Base-by-base conservation (phyloP, 2,113 vertebrate genomes). In the Ailuropoda melanoleuca region DNA sequence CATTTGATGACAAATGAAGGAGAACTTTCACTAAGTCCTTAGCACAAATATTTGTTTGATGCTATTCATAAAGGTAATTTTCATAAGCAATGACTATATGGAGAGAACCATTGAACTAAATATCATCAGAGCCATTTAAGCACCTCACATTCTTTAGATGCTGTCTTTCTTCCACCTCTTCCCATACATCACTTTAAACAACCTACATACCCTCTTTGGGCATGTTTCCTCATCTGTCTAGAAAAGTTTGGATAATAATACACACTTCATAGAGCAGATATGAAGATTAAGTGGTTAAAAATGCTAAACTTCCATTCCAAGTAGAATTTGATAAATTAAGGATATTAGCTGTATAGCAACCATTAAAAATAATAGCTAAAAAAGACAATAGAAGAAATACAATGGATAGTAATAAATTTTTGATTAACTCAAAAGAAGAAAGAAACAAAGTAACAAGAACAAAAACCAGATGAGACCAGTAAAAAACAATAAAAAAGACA, bases 1-100 rank as follows among this genome's bases (percentile, higher is more conserved):
- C 37, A 80, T 43, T 11, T 91, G 62, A 80, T 74, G 56, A 80
- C 78, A 62, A 62, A 55, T 83, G 12, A 90, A 37, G 90, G 24
- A 46, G 50, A 83, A 77, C 53, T 56, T 87, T 56, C 34, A 50
- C 17, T n/a, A 93, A 77, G n/a, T 77, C 12, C 70, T 92, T 55
- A 87, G 80, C 56, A 86, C 29, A 96, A 75, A 72, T 58, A 92
- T 81, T 84, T 90, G 46, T 77, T 80, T 68, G 37, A 93, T 87
- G 43, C 9, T 26, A 48, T 88, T 78, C 74, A 75, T 66, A 58
- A 58, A 89, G 29, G 39, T 83, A 83, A 86, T 77, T 58, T 58
- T 11, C 19, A 86, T 6, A 90, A 37, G 34, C n/a, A 70, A 48
- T n/a, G 34, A 85, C 21, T 84, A 83, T 21, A 78, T 60, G 34